A percentile compares a stretch with the other conserved stretches of the same genome.
These are phyloP conservation scores for Mesochorus sp. DNA, from an alignment of 2,888 invertebrate genomes.

Conservation along the genomic window DNA sequence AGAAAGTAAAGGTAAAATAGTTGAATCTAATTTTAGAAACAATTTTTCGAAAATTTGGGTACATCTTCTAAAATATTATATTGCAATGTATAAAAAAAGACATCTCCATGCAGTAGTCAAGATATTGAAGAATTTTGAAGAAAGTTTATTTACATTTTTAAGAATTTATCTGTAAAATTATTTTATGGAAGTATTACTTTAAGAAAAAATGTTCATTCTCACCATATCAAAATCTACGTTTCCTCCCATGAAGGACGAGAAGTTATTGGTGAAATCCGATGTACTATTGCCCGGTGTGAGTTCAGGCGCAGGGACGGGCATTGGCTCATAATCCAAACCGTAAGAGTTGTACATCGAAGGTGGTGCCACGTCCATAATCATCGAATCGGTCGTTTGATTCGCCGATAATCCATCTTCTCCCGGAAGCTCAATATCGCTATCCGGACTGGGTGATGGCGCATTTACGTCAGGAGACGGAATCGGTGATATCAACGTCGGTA, in stretches of 20 bases:
- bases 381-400: slow-evolving; percentile 70
- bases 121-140: not conserved
- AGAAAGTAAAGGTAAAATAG: too few species aligned
- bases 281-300: slow-evolving; percentile 70
- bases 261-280: slow-evolving; percentile 83
- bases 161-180: too few species aligned
- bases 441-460: slow-evolving; percentile 91
- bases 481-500: slow-evolving; percentile 87
- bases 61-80: too few species aligned
- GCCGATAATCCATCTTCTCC: slow-evolving; percentile 80
- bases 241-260: slow-evolving; percentile 86
- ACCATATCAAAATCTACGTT: slow-evolving; percentile 85
- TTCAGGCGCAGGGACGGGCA: slow-evolving; percentile 76
- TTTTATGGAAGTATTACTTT: too few species aligned
- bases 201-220: slow-evolving; percentile 52
- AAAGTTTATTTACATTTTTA: too few species aligned
- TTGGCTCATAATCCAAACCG: slow-evolving; percentile 78
- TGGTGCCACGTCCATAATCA: slow-evolving; percentile 77
- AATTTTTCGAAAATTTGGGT: too few species aligned
- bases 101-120: too few species aligned
- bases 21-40: too few species aligned
- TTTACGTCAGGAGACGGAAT: slow-evolving; percentile 85
- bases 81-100: too few species aligned
- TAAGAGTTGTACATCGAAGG: slow-evolving; percentile 80
- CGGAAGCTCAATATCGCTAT: slow-evolving; percentile 91